phyloP scores from a whole-genome alignment of 2,113 vertebrate species.

The Thymallus thymallus region DNA sequence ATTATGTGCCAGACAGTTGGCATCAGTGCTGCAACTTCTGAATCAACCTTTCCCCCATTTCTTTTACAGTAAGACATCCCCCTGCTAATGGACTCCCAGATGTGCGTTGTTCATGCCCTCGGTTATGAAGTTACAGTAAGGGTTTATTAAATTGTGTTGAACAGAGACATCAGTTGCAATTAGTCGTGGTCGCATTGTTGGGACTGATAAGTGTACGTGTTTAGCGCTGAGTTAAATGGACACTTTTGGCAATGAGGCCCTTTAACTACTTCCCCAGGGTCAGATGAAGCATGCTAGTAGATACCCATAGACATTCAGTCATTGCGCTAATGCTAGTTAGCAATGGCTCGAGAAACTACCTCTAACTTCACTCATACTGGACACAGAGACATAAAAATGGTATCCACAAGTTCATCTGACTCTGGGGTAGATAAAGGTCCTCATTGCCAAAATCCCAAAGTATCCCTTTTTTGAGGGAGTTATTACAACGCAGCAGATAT shows the following conservation, averaged over 20 bases:
- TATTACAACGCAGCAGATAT: constrained; percentile 48
- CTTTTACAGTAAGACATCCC: constrained; percentile 21
- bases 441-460: too few relatives aligned
- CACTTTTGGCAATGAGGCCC: too few relatives aligned
- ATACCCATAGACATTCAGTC: too few relatives aligned
- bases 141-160: constrained; percentile 39
- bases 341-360: too few relatives aligned
- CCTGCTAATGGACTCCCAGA: constrained; percentile 8
- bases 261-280: too few relatives aligned
- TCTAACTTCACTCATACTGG: too few relatives aligned
- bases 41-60: constrained; percentile 33
- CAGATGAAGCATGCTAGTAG: too few relatives aligned
- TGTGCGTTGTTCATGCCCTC: constrained; percentile 34
- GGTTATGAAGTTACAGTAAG: constrained; percentile 21
- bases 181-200: not conserved
- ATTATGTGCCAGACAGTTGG: constrained; percentile 42
- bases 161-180: constrained; percentile 38
- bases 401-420: too few relatives aligned
- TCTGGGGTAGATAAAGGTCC: too few relatives aligned
- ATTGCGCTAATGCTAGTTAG: too few relatives aligned
- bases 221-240: not conserved
- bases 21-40: constrained; percentile 19
- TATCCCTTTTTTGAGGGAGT: not conserved
- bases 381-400: too few relatives aligned
- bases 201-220: constrained; percentile 22